Evolutionary conservation across 2,797 vertebrate genomes (phyloP), one percentile per base, ranked within the genome.

Genomic region (Strix occidentalis): DNA sequence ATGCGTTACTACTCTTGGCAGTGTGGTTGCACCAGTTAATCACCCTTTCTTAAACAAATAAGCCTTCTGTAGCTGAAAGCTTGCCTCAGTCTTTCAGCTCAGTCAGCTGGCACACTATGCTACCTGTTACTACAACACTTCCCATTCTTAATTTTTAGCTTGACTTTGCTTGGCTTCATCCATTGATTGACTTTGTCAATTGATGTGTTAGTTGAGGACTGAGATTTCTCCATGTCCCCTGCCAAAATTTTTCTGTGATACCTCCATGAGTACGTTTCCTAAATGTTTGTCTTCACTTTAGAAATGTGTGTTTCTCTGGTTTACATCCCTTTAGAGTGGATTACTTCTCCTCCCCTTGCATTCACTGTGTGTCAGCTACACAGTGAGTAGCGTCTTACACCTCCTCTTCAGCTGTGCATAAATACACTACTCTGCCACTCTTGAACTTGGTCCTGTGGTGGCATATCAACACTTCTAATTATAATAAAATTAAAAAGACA

Each of bases 391-490:
- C 5, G 6, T 64, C 68, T 83, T 77, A 53, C 54, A 71, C 64
- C 79, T 90, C 86, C 45, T 87, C 45, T 87, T 93, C 71, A 92
- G 48, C 78, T 96, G 64, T 83, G 75, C 78, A 28, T 91, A 89
- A 91, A 79, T 76, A 65, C 33, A 39, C 10, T 56, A 13, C 29
- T 64, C 63, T 86, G 37, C 63, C 25, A 17, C 53, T 83, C 76
- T 88, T 82, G 58, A 90, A 68, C 68, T 76, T 82, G 45, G 33
- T 85, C 61, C 39, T 45, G 37, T 58, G 77, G 80, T 92, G 71
- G 43, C 50, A 65, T 84, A 43, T 37, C 77, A 82, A 50, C 60
- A 69, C 61, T 93, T 95, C 19, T 41, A 85, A 85, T 90, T 84
- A 84, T 61, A 84, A 66, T 64, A 83, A 72, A 61, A 81, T 80